These are phyloP conservation scores for Mechanitis messenoides DNA, from an alignment of 2,888 invertebrate species.

Conservation along the genomic window DNA sequence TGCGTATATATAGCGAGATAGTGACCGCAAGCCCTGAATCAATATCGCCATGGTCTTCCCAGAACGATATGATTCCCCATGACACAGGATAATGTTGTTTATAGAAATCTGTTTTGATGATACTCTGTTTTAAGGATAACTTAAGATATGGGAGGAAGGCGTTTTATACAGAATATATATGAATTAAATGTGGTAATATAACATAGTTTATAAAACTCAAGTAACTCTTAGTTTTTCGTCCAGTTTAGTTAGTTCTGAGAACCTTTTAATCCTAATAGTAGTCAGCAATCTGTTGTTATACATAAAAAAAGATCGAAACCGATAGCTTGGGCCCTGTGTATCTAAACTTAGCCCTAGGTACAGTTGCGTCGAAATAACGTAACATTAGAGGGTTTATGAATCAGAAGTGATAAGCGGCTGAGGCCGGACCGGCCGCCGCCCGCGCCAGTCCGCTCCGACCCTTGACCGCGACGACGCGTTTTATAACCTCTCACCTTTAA, in stretches of 20 bases:
- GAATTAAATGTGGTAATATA: not conserved
- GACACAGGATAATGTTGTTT: slow-evolving; percentile 36
- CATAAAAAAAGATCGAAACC: not conserved
- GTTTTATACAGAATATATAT: no score
- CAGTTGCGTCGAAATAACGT: slow-evolving; percentile 4
- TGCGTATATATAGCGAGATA: no score
- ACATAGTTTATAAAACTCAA: no score
- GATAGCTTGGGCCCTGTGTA: not conserved
- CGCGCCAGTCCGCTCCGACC: slow-evolving; percentile 56
- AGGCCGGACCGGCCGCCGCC: slow-evolving; percentile 29
- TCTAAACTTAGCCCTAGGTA: slow-evolving; percentile 3
- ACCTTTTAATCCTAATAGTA: no score
- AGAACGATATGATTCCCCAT: slow-evolving; percentile 40
- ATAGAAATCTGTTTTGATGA: slow-evolving; percentile 28
- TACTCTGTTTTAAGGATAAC: slow-evolving; percentile 10
- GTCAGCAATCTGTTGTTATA: no score
- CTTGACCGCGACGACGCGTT: slow-evolving; percentile 50
- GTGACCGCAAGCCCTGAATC: slow-evolving; percentile 37
- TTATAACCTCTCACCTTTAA: slow-evolving; percentile 19
- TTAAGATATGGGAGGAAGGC: not conserved
- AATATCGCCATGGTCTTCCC: slow-evolving; percentile 38
- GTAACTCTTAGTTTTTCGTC: no score
- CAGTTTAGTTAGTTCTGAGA: no score
- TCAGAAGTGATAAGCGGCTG: slow-evolving; percentile 47
- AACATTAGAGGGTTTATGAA: slow-evolving; percentile 36